Percentiles rank a stretch among this genome's conserved stretches.
Evolutionary conservation across 2,888 invertebrate species (phyloP).

Genomic region (Nomada hirtipes): DNA sequence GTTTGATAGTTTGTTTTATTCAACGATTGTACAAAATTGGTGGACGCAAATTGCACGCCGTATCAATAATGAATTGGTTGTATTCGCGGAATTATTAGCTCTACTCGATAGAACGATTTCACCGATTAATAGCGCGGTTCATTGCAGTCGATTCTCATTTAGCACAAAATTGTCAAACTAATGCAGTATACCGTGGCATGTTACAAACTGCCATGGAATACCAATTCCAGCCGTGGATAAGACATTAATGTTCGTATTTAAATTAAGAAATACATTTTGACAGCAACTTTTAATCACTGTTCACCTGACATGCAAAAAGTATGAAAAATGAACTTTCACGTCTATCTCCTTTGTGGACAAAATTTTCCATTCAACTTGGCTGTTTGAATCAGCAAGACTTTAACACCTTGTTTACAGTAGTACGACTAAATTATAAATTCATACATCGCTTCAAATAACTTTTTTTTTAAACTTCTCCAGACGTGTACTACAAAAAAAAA

Average conservation of each 20-base stretch:
- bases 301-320: too few species aligned
- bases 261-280: slow-evolving; percentile 16
- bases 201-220: slow-evolving; percentile 29
- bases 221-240: background rate
- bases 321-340: too few species aligned
- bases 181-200: background rate
- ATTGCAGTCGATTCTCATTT: slow-evolving; percentile 31
- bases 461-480: too few species aligned
- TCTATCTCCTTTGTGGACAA: too few species aligned
- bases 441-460: too few species aligned
- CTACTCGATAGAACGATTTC: background rate
- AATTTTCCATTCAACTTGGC: too few species aligned
- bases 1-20: background rate
- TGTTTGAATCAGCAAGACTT: too few species aligned
- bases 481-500: too few species aligned
- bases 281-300: too few species aligned
- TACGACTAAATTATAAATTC: too few species aligned
- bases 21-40: background rate
- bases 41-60: background rate
- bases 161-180: slow-evolving; percentile 35
- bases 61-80: background rate
- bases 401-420: too few species aligned
- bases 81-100: slow-evolving; percentile 1
- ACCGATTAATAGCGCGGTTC: slow-evolving; percentile 9
- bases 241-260: slow-evolving; percentile 51